Percentiles rank a stretch among this genome's conserved stretches.
Conservation (phyloP, 1,140 invertebrate species). For the Habropoda laboriosa region DNA sequence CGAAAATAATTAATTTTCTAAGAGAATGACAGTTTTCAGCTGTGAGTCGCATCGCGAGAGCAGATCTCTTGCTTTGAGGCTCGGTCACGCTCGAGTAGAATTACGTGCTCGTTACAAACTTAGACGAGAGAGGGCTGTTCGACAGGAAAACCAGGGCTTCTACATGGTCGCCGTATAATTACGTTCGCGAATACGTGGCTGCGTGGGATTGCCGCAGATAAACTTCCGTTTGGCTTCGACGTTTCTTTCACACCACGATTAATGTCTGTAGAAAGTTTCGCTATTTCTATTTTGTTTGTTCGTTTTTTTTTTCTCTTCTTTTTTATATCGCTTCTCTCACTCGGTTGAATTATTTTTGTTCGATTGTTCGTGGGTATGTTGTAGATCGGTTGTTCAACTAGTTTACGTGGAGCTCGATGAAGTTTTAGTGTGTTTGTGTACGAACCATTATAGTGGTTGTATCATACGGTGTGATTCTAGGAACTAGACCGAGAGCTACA, state of each 20-base stretch:
- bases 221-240: neutral
- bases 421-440: no score
- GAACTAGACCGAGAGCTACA: no score
- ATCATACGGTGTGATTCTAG: no score
- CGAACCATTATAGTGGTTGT: no score
- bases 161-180: constrained; percentile 9
- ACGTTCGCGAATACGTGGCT: neutral
- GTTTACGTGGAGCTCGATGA: neutral
- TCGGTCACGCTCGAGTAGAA: neutral
- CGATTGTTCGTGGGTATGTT: neutral
- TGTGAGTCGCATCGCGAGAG: neutral
- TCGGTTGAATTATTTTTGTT: neutral
- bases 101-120: constrained; percentile 20
- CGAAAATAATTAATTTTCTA: neutral
- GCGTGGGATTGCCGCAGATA: constrained; percentile 5
- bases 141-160: neutral
- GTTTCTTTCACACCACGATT: constrained; percentile 2
- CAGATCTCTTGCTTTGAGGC: neutral
- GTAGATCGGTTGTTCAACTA: neutral
- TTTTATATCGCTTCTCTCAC: no score
- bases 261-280: constrained; percentile 17
- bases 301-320: no score
- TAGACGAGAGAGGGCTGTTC: neutral
- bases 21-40: neutral
- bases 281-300: neutral